Percentiles rank a stretch among this genome's conserved stretches.
These are phyloP conservation scores for Apis florea DNA, from an alignment of 1,140 invertebrate species.

Conservation along the genomic window DNA sequence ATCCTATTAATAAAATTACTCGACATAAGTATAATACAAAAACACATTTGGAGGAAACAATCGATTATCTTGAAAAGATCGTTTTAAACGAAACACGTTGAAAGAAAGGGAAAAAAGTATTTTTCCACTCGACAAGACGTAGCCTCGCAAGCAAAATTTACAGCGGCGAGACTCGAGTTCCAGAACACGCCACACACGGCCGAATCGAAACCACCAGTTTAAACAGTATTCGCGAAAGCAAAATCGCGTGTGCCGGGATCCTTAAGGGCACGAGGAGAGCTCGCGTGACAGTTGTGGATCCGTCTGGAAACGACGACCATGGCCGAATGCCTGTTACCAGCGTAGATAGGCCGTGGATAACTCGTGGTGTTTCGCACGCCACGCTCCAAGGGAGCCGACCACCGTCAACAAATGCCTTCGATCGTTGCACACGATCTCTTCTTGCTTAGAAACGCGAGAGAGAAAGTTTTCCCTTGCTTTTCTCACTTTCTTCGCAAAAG, in stretches of 20 bases:
- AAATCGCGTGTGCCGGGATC: conserved; percentile 38
- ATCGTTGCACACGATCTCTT: neutral
- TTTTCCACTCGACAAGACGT: too few species aligned
- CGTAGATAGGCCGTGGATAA: conserved; percentile 39
- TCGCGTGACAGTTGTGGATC: conserved; percentile 48
- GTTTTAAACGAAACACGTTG: too few species aligned
- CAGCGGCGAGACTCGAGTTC: neutral
- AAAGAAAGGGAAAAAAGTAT: too few species aligned
- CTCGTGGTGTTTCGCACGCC: conserved; percentile 30
- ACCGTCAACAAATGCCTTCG: conserved; percentile 13
- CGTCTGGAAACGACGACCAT: conserved; percentile 38
- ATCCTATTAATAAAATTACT: too few species aligned
- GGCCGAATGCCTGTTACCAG: conserved; percentile 30
- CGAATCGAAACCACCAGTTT: conserved; percentile 13
- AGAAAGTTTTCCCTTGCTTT: neutral
- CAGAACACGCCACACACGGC: neutral
- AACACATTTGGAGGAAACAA: too few species aligned
- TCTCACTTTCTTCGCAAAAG: neutral
- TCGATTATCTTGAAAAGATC: too few species aligned
- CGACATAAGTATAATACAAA: too few species aligned
- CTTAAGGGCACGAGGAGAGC: conserved; percentile 20
- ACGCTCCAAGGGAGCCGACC: conserved; percentile 16
- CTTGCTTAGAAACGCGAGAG: too few species aligned
- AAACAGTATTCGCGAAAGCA: conserved; percentile 2
- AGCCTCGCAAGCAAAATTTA: neutral